phyloP scores from a whole-genome alignment of 2,888 invertebrate genomes.

The Hypomecis punctinalis region DNA sequence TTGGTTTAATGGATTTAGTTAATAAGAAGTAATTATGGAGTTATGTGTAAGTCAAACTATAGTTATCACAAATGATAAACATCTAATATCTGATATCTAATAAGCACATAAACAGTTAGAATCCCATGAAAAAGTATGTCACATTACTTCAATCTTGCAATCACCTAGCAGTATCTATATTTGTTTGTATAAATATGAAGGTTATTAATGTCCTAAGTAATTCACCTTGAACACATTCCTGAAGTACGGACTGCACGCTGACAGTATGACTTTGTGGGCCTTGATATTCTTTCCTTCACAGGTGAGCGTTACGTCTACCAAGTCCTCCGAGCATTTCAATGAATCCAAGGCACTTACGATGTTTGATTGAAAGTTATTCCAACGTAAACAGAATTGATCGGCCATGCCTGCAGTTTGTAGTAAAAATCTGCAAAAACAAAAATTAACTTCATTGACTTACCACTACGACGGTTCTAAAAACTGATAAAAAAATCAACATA shows the following conservation, averaged over 20 bases:
- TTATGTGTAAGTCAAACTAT: background rate
- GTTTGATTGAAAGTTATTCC: conserved; percentile 90
- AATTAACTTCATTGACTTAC: conserved; percentile 50
- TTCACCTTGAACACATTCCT: conserved; percentile 89
- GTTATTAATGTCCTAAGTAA: conserved; percentile 81
- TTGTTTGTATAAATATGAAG: conserved; percentile 70
- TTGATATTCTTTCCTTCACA: conserved; percentile 89
- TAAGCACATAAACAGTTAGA: conserved; percentile 14
- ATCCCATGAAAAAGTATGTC: conserved; percentile 38
- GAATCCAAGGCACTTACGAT: conserved; percentile 89
- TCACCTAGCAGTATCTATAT: conserved; percentile 45
- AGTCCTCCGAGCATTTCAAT: conserved; percentile 88
- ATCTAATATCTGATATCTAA: background rate
- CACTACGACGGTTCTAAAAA: conserved; percentile 51
- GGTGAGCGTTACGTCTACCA: conserved; percentile 90
- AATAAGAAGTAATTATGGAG: too few relatives aligned
- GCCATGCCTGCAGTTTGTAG: conserved; percentile 75
- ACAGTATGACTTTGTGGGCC: conserved; percentile 90
- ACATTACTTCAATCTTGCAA: conserved; percentile 39
- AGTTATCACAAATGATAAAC: background rate
- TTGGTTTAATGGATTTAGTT: background rate
- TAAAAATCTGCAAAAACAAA: conserved; percentile 63
- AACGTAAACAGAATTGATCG: conserved; percentile 90
- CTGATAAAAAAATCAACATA: conserved; percentile 27
- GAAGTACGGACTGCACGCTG: conserved; percentile 91